Evolutionary conservation across 2,113 vertebrate species (phyloP), one percentile per base, ranked within the genome.

Genomic region (Muntiacus muntjak): DNA sequence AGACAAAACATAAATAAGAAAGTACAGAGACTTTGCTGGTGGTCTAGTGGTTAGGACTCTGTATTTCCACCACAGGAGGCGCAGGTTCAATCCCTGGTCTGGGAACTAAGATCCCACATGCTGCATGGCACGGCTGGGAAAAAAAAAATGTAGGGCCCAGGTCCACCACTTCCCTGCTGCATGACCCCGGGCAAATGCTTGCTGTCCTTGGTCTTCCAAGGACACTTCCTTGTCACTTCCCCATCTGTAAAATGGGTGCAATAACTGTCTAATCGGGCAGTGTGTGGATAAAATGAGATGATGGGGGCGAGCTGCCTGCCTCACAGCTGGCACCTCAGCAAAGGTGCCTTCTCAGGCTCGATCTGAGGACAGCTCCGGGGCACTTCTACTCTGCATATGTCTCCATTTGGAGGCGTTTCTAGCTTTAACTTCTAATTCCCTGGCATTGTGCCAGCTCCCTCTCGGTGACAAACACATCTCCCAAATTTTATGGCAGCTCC

Each of bases 101-200:
- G 58, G 58, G 28, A 60, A 60, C 58, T 60, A 60, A 60, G 58
- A 60, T 60, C 71, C 71, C 23, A 76, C 36, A 25, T 26, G 3
- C 36, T 26, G 12, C 3, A 3, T 76, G 71, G 21, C 21, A 76
- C 0, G 1, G 36, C 71, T 43, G 21, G 0, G 3, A 12, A 40
- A 74, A 67, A 3, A n/a, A 58, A 45, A 28, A 50, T 64, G 81
- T 0, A 7, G 21, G 60, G 47, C n/a, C 54, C 23, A 33, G 64
- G 30, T 36, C 76, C 12, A 40, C 76, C 23, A 15, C 60, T 40
- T 89, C 90, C 36, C 14, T 26, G 81, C 13, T 15, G 10, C 1
- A 7, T 7, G n/a, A 33, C 33, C 30, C 45, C 2, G 3, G 60
- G 64, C 81, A 55, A 19, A 78, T 2, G 57, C 47, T 64, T 54